phyloP scores from a whole-genome alignment of 2,113 vertebrate genomes.

The Rhagologus leucostigma region DNA sequence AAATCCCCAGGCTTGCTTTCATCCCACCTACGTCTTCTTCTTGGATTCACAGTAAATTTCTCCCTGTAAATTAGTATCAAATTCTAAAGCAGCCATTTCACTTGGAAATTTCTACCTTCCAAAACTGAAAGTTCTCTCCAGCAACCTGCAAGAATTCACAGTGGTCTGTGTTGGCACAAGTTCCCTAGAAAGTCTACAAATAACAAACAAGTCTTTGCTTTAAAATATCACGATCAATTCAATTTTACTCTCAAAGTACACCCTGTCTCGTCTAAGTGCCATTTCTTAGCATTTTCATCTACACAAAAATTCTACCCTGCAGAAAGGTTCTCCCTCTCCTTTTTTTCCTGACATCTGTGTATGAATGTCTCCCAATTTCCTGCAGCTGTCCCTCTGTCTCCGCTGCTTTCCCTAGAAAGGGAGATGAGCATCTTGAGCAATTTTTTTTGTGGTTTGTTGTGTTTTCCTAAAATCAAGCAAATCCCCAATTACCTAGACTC shows the following conservation, averaged over 20 bases:
- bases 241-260: background rate
- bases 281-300: background rate
- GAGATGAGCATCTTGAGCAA: background rate
- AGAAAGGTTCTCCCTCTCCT: background rate
- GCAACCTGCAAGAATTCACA: background rate
- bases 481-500: background rate
- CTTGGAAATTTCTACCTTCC: background rate
- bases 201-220: background rate
- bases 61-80: background rate
- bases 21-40: background rate
- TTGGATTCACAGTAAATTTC: background rate
- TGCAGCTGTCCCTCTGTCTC: background rate
- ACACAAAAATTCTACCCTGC: background rate
- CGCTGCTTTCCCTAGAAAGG: background rate
- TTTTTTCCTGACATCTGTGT: background rate
- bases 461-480: background rate
- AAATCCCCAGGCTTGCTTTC: background rate
- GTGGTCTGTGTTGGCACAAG: background rate
- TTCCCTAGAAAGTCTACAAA: background rate
- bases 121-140: background rate
- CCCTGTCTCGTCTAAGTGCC: background rate
- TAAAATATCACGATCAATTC: background rate
- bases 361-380: background rate
- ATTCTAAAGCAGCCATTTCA: background rate
- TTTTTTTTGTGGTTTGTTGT: background rate